Conservation (phyloP, 1,140 invertebrate genomes). For the Drosophila orena region DNA sequence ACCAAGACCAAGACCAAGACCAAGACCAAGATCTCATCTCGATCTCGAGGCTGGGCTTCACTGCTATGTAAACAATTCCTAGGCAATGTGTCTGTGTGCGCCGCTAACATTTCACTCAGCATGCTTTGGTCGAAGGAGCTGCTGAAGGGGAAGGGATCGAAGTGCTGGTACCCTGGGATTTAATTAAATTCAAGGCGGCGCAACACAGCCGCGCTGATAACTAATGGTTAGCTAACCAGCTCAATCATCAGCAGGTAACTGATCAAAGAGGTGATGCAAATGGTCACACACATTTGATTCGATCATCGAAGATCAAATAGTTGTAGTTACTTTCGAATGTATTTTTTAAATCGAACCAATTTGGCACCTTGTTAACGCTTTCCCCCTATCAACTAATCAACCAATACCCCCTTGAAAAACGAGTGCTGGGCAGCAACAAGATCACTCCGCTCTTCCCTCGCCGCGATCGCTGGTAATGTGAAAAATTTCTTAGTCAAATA, state of each 20-base stretch:
- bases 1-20: background rate
- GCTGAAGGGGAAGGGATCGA: conserved; percentile 2
- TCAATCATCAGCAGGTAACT: too few species aligned
- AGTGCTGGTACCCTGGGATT: conserved; percentile 20
- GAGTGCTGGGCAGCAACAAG: conserved; percentile 18
- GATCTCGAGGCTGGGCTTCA: conserved; percentile 56
- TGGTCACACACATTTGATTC: too few species aligned
- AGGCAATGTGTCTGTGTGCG: conserved; percentile 52
- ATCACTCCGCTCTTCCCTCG: conserved; percentile 47
- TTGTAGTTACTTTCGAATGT: too few species aligned
- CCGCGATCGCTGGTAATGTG: conserved; percentile 74
- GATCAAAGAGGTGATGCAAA: too few species aligned
- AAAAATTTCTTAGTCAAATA: conserved; percentile 83
- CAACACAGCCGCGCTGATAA: too few species aligned
- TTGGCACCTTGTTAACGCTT: background rate
- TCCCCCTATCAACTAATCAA: background rate
- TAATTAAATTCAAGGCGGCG: too few species aligned
- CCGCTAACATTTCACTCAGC: conserved; percentile 81
- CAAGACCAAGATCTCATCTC: conserved; percentile 25
- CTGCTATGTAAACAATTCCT: conserved; percentile 81
- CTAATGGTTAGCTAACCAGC: too few species aligned
- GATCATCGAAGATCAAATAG: too few species aligned
- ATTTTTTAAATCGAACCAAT: too few species aligned
- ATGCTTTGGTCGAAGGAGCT: conserved; percentile 42
- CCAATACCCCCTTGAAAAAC: background rate